Evolutionary conservation across 1,140 invertebrate species (phyloP).

Genomic region (Parasteatoda tepidariorum): DNA sequence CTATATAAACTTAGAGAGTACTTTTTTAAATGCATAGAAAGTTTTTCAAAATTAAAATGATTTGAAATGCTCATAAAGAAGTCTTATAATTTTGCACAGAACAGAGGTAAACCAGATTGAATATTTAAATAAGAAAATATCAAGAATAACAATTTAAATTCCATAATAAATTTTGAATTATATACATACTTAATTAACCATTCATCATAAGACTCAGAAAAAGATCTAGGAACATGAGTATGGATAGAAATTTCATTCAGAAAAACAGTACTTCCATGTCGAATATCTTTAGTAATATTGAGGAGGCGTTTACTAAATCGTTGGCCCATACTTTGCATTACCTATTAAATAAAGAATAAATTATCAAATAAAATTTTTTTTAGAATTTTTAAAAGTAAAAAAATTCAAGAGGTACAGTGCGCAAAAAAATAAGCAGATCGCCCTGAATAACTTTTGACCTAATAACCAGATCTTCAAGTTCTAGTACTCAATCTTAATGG

Average conservation of each 20-base stretch:
- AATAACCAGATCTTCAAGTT: too few species aligned
- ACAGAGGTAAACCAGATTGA: too few species aligned
- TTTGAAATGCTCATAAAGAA: background rate
- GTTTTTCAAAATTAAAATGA: too few species aligned
- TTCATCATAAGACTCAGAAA: conserved; percentile 19
- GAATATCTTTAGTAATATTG: conserved; percentile 64
- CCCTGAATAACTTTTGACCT: too few species aligned
- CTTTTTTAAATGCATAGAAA: too few species aligned
- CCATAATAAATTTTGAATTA: background rate
- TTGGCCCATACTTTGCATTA: conserved; percentile 64
- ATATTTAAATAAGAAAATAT: background rate
- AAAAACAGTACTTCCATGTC: conserved; percentile 65
- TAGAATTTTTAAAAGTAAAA: too few species aligned
- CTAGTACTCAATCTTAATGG: too few species aligned
- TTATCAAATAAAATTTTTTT: too few species aligned
- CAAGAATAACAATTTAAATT: background rate
- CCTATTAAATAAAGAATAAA: background rate
- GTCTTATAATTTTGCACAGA: too few species aligned
- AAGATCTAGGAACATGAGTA: conserved; percentile 63
- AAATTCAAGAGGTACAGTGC: too few species aligned
- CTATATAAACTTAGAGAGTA: too few species aligned
- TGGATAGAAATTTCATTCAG: conserved; percentile 67
- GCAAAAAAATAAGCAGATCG: too few species aligned
- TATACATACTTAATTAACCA: conserved; percentile 34
- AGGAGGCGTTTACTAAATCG: conserved; percentile 63